phyloP scores from a whole-genome alignment of 1,140 invertebrate genomes.

The Zaprionus davidi region DNA sequence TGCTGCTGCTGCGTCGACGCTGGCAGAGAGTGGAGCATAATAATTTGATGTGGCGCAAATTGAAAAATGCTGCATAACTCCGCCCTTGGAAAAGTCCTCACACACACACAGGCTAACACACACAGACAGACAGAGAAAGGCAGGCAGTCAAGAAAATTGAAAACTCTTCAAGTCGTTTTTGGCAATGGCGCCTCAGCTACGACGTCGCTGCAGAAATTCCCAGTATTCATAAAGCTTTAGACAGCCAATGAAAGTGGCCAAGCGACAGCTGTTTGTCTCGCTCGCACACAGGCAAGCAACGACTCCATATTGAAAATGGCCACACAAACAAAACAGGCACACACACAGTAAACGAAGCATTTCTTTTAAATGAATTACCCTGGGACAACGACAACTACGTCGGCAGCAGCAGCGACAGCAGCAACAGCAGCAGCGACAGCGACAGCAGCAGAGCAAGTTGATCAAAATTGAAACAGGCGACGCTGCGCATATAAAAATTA shows the following conservation, averaged over 20 bases:
- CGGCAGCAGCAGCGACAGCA: conserved; percentile 18
- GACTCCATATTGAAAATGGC: conserved; percentile 76
- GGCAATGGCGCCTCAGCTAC: conserved; percentile 62
- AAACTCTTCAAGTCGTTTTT: conserved; percentile 78
- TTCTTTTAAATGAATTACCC: conserved; percentile 62
- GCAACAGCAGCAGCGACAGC: conserved; percentile 14
- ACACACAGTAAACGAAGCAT: conserved; percentile 24
- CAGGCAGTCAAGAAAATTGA: conserved; percentile 67
- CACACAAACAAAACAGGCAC: conserved; percentile 21
- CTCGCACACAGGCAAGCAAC: conserved; percentile 28
- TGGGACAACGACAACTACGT: conserved; percentile 15
- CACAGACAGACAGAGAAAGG: conserved; percentile 17
- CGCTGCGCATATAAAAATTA: conserved; percentile 81
- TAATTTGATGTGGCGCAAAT: conserved; percentile 83
- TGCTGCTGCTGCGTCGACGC: conserved; percentile 33
- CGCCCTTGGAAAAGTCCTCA: conserved; percentile 74
- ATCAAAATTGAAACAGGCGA: conserved; percentile 80
- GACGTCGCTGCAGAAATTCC: conserved; percentile 53
- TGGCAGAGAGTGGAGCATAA: conserved; percentile 61
- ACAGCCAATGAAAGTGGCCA: conserved; percentile 62
- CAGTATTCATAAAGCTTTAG: conserved; percentile 58
- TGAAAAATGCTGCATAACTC: conserved; percentile 83
- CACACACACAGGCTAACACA: conserved; percentile 24
- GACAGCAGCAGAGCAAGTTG: conserved; percentile 51
- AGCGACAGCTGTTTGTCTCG: conserved; percentile 52